phyloP scores from a whole-genome alignment of 2,888 invertebrate genomes.

The Trimorus sp. region DNA sequence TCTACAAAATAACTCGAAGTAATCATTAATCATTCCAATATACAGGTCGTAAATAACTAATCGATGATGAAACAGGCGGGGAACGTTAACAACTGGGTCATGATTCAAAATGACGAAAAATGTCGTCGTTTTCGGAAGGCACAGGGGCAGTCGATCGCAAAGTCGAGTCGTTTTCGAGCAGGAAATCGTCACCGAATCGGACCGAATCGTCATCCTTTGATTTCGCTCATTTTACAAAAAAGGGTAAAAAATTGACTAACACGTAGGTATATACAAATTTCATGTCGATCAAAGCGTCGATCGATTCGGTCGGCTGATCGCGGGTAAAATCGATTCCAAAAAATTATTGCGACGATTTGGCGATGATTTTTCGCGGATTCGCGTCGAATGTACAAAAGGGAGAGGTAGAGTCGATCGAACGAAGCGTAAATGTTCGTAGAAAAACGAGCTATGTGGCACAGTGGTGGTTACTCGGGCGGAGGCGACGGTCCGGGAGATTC shows the following conservation, averaged over 20 bases:
- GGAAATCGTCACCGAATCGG: too few relatives aligned
- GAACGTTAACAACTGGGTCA: conserved; percentile 75
- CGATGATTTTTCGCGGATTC: background rate
- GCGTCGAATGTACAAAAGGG: conserved; percentile 15
- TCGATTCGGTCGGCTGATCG: background rate
- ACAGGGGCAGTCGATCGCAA: conserved; percentile 72
- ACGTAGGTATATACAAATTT: conserved; percentile 35
- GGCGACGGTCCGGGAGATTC: conserved; percentile 34
- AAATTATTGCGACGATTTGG: too few relatives aligned
- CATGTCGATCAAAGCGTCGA: too few relatives aligned
- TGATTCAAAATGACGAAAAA: conserved; percentile 33
- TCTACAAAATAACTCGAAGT: conserved; percentile 81
- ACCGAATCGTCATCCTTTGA: conserved; percentile 28
- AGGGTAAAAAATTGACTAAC: conserved; percentile 43
- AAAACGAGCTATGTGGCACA: conserved; percentile 59
- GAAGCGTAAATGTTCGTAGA: conserved; percentile 26
- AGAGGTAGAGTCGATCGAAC: conserved; percentile 55
- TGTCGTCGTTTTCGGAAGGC: conserved; percentile 73
- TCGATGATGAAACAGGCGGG: conserved; percentile 81
- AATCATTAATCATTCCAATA: conserved; percentile 80
- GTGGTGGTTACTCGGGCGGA: conserved; percentile 31
- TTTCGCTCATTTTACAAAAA: conserved; percentile 43
- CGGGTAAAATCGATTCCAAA: too few relatives aligned
- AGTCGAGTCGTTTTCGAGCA: too few relatives aligned
- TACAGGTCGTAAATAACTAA: conserved; percentile 82